A percentile compares a stretch with the other conserved stretches of the same genome.
Conservation (phyloP, 2,113 vertebrate species). For the Strix aluco region DNA sequence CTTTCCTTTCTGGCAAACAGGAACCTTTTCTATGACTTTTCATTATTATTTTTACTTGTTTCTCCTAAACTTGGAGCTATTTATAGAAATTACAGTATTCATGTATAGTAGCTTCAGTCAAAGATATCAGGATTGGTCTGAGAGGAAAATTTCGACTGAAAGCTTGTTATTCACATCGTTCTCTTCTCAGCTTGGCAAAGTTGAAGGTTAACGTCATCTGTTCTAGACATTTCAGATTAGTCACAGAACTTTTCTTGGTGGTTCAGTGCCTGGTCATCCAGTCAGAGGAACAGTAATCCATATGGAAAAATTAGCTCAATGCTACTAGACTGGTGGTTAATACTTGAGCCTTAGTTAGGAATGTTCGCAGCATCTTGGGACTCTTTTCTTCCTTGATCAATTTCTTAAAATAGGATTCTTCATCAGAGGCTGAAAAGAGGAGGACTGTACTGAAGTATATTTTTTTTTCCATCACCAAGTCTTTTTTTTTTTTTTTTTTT, state of each 20-base stretch:
- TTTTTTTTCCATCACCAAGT: constrained; percentile 85
- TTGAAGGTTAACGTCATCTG: constrained; percentile 73
- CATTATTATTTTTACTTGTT: constrained; percentile 36
- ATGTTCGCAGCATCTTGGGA: constrained; percentile 78
- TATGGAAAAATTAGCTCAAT: constrained; percentile 78
- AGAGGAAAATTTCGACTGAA: constrained; percentile 63
- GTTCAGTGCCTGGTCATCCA: constrained; percentile 78
- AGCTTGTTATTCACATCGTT: constrained; percentile 72
- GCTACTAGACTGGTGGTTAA: constrained; percentile 79
- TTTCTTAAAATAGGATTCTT: constrained; percentile 98
- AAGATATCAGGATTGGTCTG: constrained; percentile 48
- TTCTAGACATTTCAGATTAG: constrained; percentile 74
- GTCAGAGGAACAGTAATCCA: constrained; percentile 78
- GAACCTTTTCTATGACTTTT: constrained; percentile 45
- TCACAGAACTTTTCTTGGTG: constrained; percentile 73
- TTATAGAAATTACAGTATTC: constrained; percentile 64
- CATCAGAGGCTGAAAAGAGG: constrained; percentile 98
- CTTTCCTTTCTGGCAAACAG: constrained; percentile 54
- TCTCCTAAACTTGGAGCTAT: constrained; percentile 62
- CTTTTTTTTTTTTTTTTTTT: constrained; percentile 70
- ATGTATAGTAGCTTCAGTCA: constrained; percentile 65
- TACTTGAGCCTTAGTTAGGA: constrained; percentile 80
- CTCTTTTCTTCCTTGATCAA: constrained; percentile 90
- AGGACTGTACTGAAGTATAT: constrained; percentile 95
- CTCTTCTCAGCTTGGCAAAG: constrained; percentile 75